phyloP scores from a whole-genome alignment of 2,113 vertebrate genomes.

The Agapornis roseicollis region DNA sequence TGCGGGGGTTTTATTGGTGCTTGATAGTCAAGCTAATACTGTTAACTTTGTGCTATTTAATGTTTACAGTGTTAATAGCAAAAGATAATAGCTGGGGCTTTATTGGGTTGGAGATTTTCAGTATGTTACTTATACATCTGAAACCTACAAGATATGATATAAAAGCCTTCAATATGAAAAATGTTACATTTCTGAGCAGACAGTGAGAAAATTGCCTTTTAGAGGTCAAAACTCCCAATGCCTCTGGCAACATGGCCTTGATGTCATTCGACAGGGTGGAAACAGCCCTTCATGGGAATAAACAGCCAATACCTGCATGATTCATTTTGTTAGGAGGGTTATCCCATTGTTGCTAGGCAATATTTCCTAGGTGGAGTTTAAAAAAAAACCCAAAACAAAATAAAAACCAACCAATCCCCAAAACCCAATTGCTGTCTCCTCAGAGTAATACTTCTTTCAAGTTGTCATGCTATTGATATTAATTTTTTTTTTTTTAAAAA shows the following conservation, averaged over 20 bases:
- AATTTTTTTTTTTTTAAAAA: not conserved
- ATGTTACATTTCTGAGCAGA: conserved; percentile 66
- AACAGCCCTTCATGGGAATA: conserved; percentile 62
- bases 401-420: not conserved
- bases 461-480: not conserved
- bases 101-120: conserved; percentile 3
- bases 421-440: not conserved
- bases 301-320: conserved; percentile 66
- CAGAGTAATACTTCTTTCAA: not conserved
- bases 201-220: conserved; percentile 71
- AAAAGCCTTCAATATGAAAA: conserved; percentile 66
- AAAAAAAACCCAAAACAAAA: not conserved
- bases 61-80: not conserved
- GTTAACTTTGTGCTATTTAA: not conserved
- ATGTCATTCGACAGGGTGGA: conserved; percentile 70
- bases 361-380: conserved; percentile 42
- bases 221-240: conserved; percentile 64
- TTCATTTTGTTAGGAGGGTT: conserved; percentile 49
- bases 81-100: not conserved
- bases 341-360: conserved; percentile 51
- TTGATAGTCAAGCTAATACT: not conserved
- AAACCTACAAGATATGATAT: conserved; percentile 60
- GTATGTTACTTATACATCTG: conserved; percentile 47
- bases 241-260: conserved; percentile 67
- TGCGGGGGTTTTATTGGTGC: not conserved